These are phyloP conservation scores for Phyllotreta striolata DNA, from an alignment of 2,888 invertebrate genomes.

Conservation along the genomic window DNA sequence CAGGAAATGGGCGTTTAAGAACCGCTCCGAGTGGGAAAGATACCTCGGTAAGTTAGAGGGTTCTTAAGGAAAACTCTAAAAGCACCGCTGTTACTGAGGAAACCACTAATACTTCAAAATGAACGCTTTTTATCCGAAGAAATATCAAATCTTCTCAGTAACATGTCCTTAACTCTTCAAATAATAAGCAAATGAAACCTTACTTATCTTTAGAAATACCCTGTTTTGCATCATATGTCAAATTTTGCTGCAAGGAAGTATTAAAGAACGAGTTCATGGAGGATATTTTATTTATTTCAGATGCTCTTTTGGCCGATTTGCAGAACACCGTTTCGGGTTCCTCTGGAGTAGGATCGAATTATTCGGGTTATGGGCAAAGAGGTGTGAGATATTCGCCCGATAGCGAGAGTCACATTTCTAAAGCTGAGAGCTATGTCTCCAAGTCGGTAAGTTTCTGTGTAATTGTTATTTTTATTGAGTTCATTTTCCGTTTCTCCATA, in stretches of 20 bases:
- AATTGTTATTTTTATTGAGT: no score
- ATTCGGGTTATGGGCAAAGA: slow-evolving; percentile 80
- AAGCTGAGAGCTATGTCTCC: slow-evolving; percentile 52
- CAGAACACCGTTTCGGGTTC: slow-evolving; percentile 87
- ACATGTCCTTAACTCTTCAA: no score
- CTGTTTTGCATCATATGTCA: not conserved
- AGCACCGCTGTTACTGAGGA: not conserved
- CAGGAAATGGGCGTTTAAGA: slow-evolving; percentile 53
- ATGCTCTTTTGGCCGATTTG: slow-evolving; percentile 93
- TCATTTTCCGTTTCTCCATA: no score
- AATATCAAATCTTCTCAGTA: no score
- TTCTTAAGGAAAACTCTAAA: slow-evolving; percentile 1
- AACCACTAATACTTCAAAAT: no score
- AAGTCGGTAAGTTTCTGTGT: slow-evolving; percentile 58
- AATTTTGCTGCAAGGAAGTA: not conserved
- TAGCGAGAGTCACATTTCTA: slow-evolving; percentile 45
- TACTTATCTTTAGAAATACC: no score
- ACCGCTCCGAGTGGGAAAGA: slow-evolving; percentile 62
- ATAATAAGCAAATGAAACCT: no score
- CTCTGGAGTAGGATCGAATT: slow-evolving; percentile 59
- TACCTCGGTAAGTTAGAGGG: slow-evolving; percentile 66
- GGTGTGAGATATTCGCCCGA: slow-evolving; percentile 61
- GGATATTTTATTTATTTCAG: slow-evolving; percentile 67
- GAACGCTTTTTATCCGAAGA: no score
- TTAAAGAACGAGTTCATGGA: not conserved